Conservation (phyloP, 2,113 vertebrate genomes). For the Lophura nycthemera region DNA sequence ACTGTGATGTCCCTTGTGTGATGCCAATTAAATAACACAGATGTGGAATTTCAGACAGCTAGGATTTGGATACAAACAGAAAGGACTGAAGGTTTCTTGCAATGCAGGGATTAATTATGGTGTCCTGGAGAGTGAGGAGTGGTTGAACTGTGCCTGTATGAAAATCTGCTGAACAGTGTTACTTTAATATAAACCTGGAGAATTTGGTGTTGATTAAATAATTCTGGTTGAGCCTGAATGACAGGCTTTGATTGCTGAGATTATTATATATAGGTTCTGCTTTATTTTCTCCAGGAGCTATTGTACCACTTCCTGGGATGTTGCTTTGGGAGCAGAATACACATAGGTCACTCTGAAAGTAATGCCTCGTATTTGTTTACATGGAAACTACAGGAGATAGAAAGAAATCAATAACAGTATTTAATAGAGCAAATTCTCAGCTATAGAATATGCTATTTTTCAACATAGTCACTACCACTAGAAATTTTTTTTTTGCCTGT, state of each 20-base stretch:
- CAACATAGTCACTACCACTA: too few species aligned
- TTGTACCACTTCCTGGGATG: rapidly evolving
- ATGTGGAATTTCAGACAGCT: conserved; percentile 40
- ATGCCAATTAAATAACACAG: conserved; percentile 63
- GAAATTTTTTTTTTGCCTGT: too few species aligned
- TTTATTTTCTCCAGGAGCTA: not conserved
- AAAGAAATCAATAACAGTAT: too few species aligned
- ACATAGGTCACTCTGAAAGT: too few species aligned
- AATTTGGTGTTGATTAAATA: not conserved
- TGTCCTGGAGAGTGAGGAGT: not conserved
- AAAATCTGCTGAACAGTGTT: not conserved
- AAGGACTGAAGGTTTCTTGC: not conserved
- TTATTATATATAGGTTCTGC: not conserved
- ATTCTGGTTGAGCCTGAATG: not conserved
- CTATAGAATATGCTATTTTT: too few species aligned
- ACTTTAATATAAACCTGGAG: not conserved
- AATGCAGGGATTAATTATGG: not conserved
- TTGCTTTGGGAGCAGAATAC: not conserved
- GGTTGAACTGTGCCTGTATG: not conserved
- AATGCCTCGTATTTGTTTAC: too few species aligned
- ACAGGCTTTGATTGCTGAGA: not conserved
- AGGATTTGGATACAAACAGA: conserved; percentile 27
- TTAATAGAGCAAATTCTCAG: too few species aligned
- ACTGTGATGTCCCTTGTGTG: conserved; percentile 29
- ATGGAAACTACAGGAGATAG: too few species aligned